phyloP scores from a whole-genome alignment of 2,888 invertebrate genomes.

The Chromoteleia sp. region DNA sequence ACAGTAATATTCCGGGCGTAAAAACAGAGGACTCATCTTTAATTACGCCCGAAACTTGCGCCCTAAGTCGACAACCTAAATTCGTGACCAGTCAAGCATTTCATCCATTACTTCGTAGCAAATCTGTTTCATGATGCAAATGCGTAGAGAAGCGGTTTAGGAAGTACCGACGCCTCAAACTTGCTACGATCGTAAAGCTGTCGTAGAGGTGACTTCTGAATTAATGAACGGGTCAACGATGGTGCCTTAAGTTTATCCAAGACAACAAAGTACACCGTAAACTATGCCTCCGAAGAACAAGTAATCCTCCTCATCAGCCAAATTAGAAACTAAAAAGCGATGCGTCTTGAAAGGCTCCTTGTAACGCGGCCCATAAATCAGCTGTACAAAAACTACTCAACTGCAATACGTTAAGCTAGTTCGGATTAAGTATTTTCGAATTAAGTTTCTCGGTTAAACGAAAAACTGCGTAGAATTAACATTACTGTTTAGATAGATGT shows the following conservation, averaged over 20 bases:
- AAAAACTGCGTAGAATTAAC: neutral
- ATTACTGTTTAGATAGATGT: neutral
- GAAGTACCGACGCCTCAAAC: slow-evolving; percentile 71
- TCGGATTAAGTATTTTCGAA: slow-evolving; percentile 1
- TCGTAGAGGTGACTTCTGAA: slow-evolving; percentile 77
- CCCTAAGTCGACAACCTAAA: slow-evolving; percentile 63
- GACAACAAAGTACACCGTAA: slow-evolving; percentile 63
- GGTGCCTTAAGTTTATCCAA: slow-evolving; percentile 66
- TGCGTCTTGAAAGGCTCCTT: slow-evolving; percentile 29
- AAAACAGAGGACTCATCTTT: slow-evolving; percentile 38
- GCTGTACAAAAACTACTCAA: slow-evolving; percentile 3
- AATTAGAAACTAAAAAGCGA: slow-evolving; percentile 46
- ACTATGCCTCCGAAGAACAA: slow-evolving; percentile 53
- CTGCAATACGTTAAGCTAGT: slow-evolving; percentile 21
- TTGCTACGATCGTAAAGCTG: slow-evolving; percentile 76
- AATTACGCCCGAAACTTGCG: slow-evolving; percentile 52
- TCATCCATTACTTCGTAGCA: slow-evolving; percentile 82
- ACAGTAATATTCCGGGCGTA: too few species aligned
- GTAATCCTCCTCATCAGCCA: slow-evolving; percentile 57
- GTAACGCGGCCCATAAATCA: slow-evolving; percentile 25
- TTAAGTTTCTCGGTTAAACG: neutral
- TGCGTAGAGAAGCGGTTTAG: slow-evolving; percentile 73
- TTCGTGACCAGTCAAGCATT: slow-evolving; percentile 78
- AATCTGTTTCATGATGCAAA: slow-evolving; percentile 82
- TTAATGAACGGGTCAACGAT: slow-evolving; percentile 77